A percentile compares a stretch with the other conserved stretches of the same genome.
Evolutionary conservation across 2,888 invertebrate species (phyloP).

Genomic region (Agrochola lychnidis): DNA sequence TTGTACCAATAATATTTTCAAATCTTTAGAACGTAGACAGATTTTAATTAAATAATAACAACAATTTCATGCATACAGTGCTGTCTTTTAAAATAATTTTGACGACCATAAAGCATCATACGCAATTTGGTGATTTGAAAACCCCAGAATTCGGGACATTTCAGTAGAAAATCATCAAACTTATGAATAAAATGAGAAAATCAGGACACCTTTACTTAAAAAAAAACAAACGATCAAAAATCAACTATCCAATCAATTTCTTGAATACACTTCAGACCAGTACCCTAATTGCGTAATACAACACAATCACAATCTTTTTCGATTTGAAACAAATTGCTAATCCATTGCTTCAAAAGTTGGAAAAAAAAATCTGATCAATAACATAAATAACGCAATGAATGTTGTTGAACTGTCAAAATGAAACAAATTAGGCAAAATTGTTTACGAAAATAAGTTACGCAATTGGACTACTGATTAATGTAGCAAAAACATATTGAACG

Average conservation of each 20-base stretch:
- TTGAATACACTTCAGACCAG: neutral
- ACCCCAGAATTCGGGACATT: neutral
- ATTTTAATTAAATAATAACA: neutral
- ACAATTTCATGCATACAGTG: neutral
- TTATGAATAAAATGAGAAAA: neutral
- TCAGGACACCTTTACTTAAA: neutral
- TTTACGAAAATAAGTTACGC: no score
- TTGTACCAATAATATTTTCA: neutral
- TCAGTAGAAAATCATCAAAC: neutral
- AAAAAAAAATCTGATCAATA: no score
- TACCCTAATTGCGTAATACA: no score
- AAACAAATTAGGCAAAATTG: no score
- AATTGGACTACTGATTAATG: no score
- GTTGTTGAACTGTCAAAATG: no score
- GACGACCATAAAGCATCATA: neutral
- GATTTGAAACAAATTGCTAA: no score
- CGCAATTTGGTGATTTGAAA: neutral
- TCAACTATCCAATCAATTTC: neutral
- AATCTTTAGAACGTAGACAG: no score
- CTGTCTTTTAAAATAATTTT: neutral
- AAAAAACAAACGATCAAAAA: no score
- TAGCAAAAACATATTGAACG: conserved; percentile 21
- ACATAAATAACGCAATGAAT: no score
- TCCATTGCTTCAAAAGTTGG: no score
- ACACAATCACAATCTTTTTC: no score